These are phyloP conservation scores for Caenorhabditis inopinata DNA, from an alignment of 1,140 invertebrate genomes.

Conservation along the genomic window DNA sequence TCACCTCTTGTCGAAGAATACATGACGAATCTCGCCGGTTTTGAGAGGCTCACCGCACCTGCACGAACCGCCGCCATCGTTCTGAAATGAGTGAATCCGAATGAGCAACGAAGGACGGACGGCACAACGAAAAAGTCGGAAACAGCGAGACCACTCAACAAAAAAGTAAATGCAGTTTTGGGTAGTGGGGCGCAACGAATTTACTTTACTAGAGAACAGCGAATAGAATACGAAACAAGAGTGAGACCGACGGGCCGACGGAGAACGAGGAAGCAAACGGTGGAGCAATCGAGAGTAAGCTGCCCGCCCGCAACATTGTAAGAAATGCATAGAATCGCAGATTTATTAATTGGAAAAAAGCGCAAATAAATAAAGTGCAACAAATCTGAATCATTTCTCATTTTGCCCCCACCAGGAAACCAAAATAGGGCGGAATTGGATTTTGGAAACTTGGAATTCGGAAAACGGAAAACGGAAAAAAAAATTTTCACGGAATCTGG, in stretches of 20 bases:
- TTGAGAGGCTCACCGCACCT: conserved; percentile 14
- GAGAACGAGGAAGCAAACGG: too few relatives aligned
- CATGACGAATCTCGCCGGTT: conserved; percentile 20
- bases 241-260: too few relatives aligned
- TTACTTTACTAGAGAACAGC: conserved; percentile 1
- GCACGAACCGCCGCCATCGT: conserved; percentile 33
- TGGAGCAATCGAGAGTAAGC: too few relatives aligned
- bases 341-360: not conserved
- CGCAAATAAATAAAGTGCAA: not conserved
- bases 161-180: conserved; percentile 18
- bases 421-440: too few relatives aligned
- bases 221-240: not conserved
- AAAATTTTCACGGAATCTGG: too few relatives aligned
- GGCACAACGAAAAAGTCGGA: not conserved
- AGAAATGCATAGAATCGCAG: not conserved
- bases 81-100: not conserved
- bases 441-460: too few relatives aligned
- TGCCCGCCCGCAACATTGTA: not conserved
- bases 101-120: not conserved
- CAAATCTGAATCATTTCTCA: not conserved
- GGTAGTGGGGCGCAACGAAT: conserved; percentile 3
- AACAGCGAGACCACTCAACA: not conserved
- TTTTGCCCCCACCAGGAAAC: too few relatives aligned
- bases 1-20: conserved; percentile 22
- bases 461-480: too few relatives aligned